Evolutionary conservation across 2,113 vertebrate species (phyloP).

Genomic region (Lonchura striata): DNA sequence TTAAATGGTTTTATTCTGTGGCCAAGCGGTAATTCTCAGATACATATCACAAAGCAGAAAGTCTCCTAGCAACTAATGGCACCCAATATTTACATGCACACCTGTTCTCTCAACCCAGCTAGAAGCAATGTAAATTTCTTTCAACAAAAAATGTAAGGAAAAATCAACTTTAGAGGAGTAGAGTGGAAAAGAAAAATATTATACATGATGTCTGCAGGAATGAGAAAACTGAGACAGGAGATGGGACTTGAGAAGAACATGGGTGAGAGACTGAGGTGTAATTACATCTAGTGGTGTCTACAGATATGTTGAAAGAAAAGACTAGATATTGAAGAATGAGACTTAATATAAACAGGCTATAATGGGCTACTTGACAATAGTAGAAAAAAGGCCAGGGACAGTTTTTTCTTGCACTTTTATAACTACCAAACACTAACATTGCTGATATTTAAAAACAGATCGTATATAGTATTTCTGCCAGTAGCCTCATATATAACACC

Average conservation of each 20-base stretch:
- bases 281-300: background rate
- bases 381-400: background rate
- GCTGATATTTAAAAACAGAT: background rate
- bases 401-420: rapidly evolving
- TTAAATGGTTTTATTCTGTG: background rate
- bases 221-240: background rate
- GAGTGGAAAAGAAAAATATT: background rate
- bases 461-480: background rate
- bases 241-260: background rate
- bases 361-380: background rate
- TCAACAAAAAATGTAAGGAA: background rate
- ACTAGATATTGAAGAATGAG: background rate
- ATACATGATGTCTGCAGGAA: background rate
- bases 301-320: background rate
- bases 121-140: background rate
- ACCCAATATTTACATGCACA: background rate
- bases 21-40: background rate
- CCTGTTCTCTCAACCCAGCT: background rate
- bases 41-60: background rate
- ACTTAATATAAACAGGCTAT: background rate
- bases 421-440: background rate
- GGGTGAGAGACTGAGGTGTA: background rate
- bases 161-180: background rate
- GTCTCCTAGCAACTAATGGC: background rate
- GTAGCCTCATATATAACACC: background rate